A percentile compares a stretch with the other conserved stretches of the same genome.
Evolutionary conservation across 2,888 invertebrate species (phyloP).

Genomic region (Torymus tubicola): DNA sequence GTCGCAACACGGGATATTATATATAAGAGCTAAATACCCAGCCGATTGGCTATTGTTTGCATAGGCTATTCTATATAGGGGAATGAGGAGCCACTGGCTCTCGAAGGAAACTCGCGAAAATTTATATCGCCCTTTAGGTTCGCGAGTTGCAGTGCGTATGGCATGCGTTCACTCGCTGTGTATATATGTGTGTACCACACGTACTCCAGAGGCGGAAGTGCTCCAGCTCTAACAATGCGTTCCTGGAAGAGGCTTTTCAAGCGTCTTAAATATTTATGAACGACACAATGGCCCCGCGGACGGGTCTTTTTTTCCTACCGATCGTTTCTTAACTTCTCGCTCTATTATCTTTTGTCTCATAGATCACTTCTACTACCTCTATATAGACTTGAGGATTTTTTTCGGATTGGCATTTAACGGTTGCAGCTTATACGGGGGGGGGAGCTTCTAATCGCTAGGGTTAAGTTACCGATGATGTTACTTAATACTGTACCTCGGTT

Average conservation of each 20-base stretch:
- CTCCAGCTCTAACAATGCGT: slow-evolving; percentile 46
- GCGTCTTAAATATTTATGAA: slow-evolving; percentile 43
- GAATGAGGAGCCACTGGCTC: background rate
- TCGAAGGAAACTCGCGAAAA: slow-evolving; percentile 27
- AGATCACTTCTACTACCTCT: slow-evolving; percentile 3
- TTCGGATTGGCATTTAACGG: too few relatives aligned
- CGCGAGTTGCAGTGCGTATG: background rate
- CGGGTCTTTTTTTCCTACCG: slow-evolving; percentile 18
- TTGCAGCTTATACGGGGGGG: too few relatives aligned
- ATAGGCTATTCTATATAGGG: background rate
- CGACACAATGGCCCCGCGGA: slow-evolving; percentile 17
- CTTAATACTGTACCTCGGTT: too few relatives aligned
- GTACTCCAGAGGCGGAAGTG: slow-evolving; percentile 38
- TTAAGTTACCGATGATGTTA: too few relatives aligned
- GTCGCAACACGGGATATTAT: slow-evolving; percentile 23
- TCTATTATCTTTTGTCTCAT: slow-evolving; percentile 25
- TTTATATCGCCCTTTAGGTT: slow-evolving; percentile 40
- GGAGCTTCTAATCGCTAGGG: too few relatives aligned
- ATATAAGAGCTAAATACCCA: slow-evolving; percentile 46
- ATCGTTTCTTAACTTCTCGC: slow-evolving; percentile 9
- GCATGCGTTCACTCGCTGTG: background rate
- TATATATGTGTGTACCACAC: background rate
- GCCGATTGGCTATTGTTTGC: slow-evolving; percentile 43
- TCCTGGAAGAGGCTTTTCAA: slow-evolving; percentile 43
- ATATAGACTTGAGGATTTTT: too few relatives aligned